Evolutionary conservation across 2,797 vertebrate genomes (phyloP).

Genomic region (Intellagama lesueurii): DNA sequence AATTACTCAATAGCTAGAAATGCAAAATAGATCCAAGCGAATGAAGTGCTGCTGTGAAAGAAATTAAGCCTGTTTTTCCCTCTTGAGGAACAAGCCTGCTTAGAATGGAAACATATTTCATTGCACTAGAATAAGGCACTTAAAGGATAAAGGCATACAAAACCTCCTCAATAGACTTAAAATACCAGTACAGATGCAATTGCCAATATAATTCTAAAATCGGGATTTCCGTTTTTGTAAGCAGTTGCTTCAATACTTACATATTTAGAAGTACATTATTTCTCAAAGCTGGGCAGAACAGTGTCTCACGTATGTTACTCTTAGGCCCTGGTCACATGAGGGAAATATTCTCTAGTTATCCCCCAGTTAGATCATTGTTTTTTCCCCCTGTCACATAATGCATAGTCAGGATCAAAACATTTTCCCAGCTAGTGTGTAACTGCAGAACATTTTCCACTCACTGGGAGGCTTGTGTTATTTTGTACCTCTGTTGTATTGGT

Average conservation of each 20-base stretch:
- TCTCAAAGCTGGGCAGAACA: neutral
- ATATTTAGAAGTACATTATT: constrained; percentile 36
- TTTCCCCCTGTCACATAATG: too few relatives aligned
- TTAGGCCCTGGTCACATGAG: too few relatives aligned
- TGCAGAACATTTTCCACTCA: too few relatives aligned
- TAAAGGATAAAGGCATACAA: constrained; percentile 50
- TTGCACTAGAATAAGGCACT: constrained; percentile 48
- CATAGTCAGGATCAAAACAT: too few relatives aligned
- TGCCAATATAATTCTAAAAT: constrained; percentile 48
- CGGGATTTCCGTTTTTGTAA: constrained; percentile 28
- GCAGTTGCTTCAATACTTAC: constrained; percentile 24
- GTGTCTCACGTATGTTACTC: neutral
- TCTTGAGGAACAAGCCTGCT: constrained; percentile 49
- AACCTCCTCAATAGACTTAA: constrained; percentile 43
- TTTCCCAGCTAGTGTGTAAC: too few relatives aligned
- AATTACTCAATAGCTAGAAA: constrained; percentile 66
- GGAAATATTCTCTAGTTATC: too few relatives aligned
- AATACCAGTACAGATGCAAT: constrained; percentile 29
- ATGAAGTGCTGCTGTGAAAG: constrained; percentile 61
- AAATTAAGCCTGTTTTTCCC: constrained; percentile 42
- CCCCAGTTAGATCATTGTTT: too few relatives aligned
- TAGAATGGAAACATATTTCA: constrained; percentile 68
- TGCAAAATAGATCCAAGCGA: constrained; percentile 63
- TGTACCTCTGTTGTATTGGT: too few relatives aligned
- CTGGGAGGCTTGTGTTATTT: too few relatives aligned